Evolutionary conservation across 1,140 invertebrate species (phyloP).

Genomic region (Philopotamus ludificatus): DNA sequence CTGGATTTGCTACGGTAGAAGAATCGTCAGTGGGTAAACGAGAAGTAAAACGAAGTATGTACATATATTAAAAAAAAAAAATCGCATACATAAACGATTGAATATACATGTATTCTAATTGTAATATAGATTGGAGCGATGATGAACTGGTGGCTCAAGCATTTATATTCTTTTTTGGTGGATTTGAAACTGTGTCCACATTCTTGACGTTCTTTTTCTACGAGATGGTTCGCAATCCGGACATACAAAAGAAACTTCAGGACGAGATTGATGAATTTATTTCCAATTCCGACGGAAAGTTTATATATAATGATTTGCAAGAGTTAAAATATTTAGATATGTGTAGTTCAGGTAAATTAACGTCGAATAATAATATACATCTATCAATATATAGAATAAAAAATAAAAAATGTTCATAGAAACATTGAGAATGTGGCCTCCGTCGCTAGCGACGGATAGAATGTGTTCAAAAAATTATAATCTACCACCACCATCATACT

Average conservation of each 20-base stretch:
- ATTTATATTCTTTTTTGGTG: slow-evolving; percentile 53
- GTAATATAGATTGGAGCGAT: slow-evolving; percentile 33
- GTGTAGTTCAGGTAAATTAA: slow-evolving; percentile 53
- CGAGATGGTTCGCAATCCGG: slow-evolving; percentile 59
- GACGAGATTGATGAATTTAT: slow-evolving; percentile 56
- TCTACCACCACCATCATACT: slow-evolving; percentile 41
- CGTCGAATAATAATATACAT: too few species aligned
- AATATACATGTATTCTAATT: slow-evolving; percentile 34
- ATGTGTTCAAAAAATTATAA: slow-evolving; percentile 47
- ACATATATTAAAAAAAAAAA: too few species aligned
- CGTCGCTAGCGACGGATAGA: slow-evolving; percentile 48
- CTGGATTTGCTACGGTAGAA: slow-evolving; percentile 45
- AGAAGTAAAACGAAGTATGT: too few species aligned
- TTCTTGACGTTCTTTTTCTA: slow-evolving; percentile 55
- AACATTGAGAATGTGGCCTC: neutral
- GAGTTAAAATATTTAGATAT: slow-evolving; percentile 66
- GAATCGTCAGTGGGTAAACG: too few species aligned
- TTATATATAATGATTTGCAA: slow-evolving; percentile 56
- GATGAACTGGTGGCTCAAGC: slow-evolving; percentile 43
- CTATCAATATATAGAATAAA: too few species aligned
- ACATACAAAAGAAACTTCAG: slow-evolving; percentile 59
- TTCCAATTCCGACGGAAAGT: slow-evolving; percentile 48
- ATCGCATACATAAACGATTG: too few species aligned
- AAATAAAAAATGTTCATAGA: too few species aligned
- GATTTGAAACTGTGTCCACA: slow-evolving; percentile 64